A percentile compares a stretch with the other conserved stretches of the same genome.
Evolutionary conservation across 2,113 vertebrate species (phyloP).

Genomic region (Dascyllus trimaculatus): DNA sequence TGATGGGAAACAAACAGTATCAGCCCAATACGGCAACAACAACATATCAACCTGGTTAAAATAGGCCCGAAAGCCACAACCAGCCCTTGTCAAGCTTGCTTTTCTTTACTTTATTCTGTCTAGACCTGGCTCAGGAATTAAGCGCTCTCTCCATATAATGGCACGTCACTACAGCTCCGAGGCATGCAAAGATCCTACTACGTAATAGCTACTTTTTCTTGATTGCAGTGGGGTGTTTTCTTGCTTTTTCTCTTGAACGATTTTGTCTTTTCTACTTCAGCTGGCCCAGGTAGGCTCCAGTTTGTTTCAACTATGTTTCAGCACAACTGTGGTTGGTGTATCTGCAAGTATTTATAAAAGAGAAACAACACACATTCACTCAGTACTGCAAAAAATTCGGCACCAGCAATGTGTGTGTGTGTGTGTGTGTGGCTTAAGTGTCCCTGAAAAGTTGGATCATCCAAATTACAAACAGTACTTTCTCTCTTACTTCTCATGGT

Average conservation of each 20-base stretch:
- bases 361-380: no score
- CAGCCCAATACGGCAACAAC: slow-evolving; percentile 1
- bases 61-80: slow-evolving; percentile 22
- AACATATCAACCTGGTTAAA: slow-evolving; percentile 12
- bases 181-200: slow-evolving; percentile 35
- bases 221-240: slow-evolving; percentile 7
- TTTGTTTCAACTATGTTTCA: slow-evolving; percentile 4
- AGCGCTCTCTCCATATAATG: slow-evolving; percentile 15
- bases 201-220: slow-evolving; percentile 14
- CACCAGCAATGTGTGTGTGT: no score
- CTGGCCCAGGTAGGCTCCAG: neutral
- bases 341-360: no score
- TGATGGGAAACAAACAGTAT: neutral
- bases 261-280: neutral
- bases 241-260: neutral
- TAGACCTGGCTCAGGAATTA: slow-evolving; percentile 33
- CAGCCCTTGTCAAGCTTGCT: slow-evolving; percentile 17
- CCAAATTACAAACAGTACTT: no score
- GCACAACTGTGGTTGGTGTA: neutral
- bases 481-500: no score
- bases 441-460: no score
- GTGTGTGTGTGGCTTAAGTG: no score
- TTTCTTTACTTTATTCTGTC: slow-evolving; percentile 9
- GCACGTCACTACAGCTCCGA: slow-evolving; percentile 22
- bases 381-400: no score